These are phyloP conservation scores for Corvus cornix DNA, from an alignment of 2,113 vertebrate genomes.

Conservation along the genomic window DNA sequence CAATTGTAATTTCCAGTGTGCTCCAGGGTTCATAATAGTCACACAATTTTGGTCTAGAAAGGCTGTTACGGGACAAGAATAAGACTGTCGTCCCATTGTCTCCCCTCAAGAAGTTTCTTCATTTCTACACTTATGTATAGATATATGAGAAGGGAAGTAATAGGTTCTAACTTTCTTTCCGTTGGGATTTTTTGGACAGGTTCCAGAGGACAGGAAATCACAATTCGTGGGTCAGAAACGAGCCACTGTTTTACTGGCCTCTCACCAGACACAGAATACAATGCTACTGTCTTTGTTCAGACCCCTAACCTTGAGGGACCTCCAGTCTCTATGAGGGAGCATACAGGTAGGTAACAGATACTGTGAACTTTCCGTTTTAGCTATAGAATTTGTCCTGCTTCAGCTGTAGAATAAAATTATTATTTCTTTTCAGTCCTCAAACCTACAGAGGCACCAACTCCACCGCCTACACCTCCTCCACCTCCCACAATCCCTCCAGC, in stretches of 20 bases:
- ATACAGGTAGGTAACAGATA: conserved; percentile 78
- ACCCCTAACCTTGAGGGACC: conserved; percentile 95
- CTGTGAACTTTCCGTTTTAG: background rate
- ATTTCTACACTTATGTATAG: background rate
- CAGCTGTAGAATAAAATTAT: background rate
- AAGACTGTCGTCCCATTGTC: background rate
- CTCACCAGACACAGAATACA: conserved; percentile 86
- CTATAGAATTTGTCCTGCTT: background rate
- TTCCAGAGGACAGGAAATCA: conserved; percentile 91
- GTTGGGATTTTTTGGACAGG: conserved; percentile 46
- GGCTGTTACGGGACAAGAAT: background rate
- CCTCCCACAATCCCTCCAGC: conserved; percentile 94
- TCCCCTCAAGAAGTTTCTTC: background rate
- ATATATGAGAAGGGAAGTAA: background rate
- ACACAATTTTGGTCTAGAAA: background rate
- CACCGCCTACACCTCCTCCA: conserved; percentile 88
- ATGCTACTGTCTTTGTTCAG: conserved; percentile 88
- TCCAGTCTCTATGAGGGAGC: conserved; percentile 82
- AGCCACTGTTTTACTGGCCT: conserved; percentile 92
- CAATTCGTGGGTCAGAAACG: conserved; percentile 87
- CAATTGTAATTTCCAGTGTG: background rate
- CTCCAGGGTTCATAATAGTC: background rate
- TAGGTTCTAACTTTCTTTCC: background rate
- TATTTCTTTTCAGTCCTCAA: conserved; percentile 80
- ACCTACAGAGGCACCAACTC: conserved; percentile 88